These are phyloP conservation scores for Prunella himalayana DNA, from an alignment of 2,113 vertebrate genomes.

Conservation along the genomic window DNA sequence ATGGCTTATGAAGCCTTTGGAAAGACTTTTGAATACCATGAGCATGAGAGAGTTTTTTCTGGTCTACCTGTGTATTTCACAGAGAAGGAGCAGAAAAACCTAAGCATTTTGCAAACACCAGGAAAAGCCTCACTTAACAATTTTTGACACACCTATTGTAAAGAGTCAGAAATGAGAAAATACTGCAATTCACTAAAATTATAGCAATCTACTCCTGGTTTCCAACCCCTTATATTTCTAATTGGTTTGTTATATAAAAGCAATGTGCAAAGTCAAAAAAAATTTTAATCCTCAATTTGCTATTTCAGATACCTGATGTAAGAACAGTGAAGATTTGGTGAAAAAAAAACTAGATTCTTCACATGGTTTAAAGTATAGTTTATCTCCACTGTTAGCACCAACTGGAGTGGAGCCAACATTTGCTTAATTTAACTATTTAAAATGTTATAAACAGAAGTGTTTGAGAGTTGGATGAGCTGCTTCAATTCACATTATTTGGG, in stretches of 20 bases:
- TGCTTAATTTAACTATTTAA: background rate
- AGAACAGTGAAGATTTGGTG: background rate
- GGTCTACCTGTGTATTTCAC: background rate
- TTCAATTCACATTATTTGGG: background rate
- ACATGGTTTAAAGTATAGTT: background rate
- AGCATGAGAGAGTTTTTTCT: background rate
- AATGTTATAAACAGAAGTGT: background rate
- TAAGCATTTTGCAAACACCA: background rate
- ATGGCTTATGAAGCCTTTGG: background rate
- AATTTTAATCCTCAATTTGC: background rate
- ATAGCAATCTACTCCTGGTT: background rate
- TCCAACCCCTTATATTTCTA: background rate
- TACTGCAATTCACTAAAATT: background rate
- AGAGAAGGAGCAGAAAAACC: background rate
- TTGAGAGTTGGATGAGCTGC: background rate
- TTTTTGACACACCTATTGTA: background rate
- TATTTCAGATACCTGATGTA: background rate
- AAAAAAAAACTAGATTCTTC: accelerated
- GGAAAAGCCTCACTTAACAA: background rate
- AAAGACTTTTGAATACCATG: background rate
- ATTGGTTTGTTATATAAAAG: background rate
- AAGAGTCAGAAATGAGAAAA: background rate
- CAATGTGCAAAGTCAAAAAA: background rate
- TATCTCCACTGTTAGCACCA: background rate
- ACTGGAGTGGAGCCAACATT: background rate